These are phyloP conservation scores for Propithecus coquereli DNA, from an alignment of 2,113 vertebrate species.

Conservation along the genomic window DNA sequence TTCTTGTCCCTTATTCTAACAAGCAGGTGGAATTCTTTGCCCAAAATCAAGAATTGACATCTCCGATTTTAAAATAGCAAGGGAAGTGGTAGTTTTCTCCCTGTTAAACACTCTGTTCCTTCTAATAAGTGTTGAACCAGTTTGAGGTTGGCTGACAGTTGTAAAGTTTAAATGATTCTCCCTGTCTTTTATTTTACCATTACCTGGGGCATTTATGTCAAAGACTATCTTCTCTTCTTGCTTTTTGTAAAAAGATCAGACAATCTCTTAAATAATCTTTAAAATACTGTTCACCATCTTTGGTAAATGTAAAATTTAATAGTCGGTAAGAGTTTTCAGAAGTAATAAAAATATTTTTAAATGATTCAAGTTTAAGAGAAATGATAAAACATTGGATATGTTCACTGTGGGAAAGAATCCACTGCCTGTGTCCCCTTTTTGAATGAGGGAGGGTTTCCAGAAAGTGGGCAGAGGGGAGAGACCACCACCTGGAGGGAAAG, in stretches of 20 bases:
- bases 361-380: conserved; percentile 64
- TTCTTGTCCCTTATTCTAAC: not conserved
- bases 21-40: conserved; percentile 13
- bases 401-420: not conserved
- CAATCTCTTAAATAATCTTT: conserved; percentile 61
- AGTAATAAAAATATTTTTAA: conserved; percentile 56
- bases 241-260: conserved; percentile 38
- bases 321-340: conserved; percentile 61
- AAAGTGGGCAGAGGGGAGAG: not conserved
- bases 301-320: conserved; percentile 54
- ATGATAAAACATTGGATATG: conserved; percentile 41
- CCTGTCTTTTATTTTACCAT: conserved; percentile 64
- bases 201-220: not conserved
- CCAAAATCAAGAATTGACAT: not conserved
- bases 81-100: not conserved
- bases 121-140: conserved; percentile 54
- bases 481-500: rapidly evolving
- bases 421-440: not conserved
- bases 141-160: conserved; percentile 47
- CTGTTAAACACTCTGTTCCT: not conserved
- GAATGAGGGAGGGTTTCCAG: not conserved
- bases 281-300: conserved; percentile 40
- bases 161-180: conserved; percentile 45
- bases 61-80: not conserved
- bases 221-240: conserved; percentile 5